Evolutionary conservation across 2,797 vertebrate genomes (phyloP).

Genomic region (Danio aesculapii): DNA sequence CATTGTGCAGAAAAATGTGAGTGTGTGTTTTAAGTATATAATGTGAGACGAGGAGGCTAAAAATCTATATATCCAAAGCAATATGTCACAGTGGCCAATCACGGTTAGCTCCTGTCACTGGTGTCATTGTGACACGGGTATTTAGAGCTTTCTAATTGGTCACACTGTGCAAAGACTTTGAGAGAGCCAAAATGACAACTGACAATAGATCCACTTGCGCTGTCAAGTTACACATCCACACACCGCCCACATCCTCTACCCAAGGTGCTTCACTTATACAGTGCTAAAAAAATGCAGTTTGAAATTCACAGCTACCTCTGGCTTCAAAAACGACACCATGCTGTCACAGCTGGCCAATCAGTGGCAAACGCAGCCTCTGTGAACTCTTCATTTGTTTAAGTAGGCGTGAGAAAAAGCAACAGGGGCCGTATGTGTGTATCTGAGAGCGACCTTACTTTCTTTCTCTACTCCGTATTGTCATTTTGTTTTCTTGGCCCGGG

Average conservation of each 20-base stretch:
- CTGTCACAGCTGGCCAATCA: constrained; percentile 52
- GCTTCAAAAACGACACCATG: constrained; percentile 14
- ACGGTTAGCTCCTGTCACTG: constrained; percentile 31
- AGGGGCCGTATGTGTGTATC: constrained; percentile 2
- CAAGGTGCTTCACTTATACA: constrained; percentile 19
- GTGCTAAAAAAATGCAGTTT: not conserved
- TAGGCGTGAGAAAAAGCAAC: constrained; percentile 41
- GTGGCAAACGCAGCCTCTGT: constrained; percentile 31
- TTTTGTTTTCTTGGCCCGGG: constrained; percentile 41
- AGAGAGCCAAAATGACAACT: constrained; percentile 32
- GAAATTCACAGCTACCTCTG: constrained; percentile 13
- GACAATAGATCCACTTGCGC: constrained; percentile 36
- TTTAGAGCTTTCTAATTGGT: constrained; percentile 60
- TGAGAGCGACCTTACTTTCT: constrained; percentile 34
- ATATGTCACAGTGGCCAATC: constrained; percentile 31
- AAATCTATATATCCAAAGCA: not conserved
- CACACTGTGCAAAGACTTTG: constrained; percentile 28
- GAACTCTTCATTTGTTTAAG: constrained; percentile 43
- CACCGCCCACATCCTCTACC: constrained; percentile 43
- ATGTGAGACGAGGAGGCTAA: not conserved
- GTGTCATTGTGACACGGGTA: constrained; percentile 25
- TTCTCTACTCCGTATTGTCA: constrained; percentile 32
- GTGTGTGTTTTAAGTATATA: not conserved
- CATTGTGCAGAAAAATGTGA: not conserved
- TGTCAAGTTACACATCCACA: constrained; percentile 44